A percentile compares a stretch with the other conserved stretches of the same genome.
Conservation (phyloP, 2,888 invertebrate genomes). For the Pardosa pseudoannulata region DNA sequence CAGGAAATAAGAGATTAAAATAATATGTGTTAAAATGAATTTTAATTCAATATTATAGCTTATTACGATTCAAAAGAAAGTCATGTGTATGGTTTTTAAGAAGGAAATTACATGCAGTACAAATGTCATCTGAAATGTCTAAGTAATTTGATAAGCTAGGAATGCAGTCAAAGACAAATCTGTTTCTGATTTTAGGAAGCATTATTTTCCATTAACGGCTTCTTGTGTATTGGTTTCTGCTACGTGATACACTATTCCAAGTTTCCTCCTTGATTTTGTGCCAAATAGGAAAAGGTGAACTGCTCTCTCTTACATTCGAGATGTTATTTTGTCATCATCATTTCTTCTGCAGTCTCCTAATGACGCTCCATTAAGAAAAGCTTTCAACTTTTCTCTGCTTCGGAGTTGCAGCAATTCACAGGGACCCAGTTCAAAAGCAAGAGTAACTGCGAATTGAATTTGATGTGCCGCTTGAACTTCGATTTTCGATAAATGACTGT, state of each 20-base stretch:
- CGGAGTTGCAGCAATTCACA: not conserved
- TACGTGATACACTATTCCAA: not conserved
- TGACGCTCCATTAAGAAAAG: not conserved
- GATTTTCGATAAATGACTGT: too few relatives aligned
- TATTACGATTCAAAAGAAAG: too few relatives aligned
- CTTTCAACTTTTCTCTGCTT: not conserved
- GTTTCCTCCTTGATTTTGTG: not conserved
- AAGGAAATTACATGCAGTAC: too few relatives aligned
- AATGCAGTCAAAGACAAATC: too few relatives aligned
- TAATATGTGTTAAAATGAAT: too few relatives aligned
- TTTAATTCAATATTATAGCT: too few relatives aligned
- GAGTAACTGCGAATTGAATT: too few relatives aligned
- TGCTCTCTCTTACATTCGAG: not conserved
- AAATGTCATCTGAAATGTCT: too few relatives aligned
- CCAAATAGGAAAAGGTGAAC: not conserved
- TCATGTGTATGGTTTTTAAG: too few relatives aligned
- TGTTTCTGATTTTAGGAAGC: not conserved
- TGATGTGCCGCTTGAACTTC: too few relatives aligned
- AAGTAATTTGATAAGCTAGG: too few relatives aligned
- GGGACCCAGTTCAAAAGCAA: not conserved
- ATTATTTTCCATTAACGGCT: not conserved
- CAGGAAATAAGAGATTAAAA: too few relatives aligned
- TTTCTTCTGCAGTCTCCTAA: conserved; percentile 12
- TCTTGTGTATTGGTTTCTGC: not conserved
- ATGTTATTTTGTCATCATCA: conserved; percentile 52